Percentiles rank a stretch among this genome's conserved stretches.
Evolutionary conservation across 2,113 vertebrate genomes (phyloP).

Genomic region (Python bivittatus): DNA sequence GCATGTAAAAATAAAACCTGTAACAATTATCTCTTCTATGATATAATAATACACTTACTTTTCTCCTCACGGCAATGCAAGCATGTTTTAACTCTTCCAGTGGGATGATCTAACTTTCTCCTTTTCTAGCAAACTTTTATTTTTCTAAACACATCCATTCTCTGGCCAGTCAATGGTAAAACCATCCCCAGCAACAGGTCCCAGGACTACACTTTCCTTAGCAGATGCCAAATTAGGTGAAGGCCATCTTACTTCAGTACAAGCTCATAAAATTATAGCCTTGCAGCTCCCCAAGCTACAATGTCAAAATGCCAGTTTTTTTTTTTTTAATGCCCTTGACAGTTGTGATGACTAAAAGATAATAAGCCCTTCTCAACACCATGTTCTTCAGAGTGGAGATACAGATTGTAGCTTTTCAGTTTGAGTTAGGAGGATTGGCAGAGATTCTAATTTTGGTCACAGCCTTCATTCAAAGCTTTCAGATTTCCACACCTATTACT

Average conservation of each 20-base stretch:
- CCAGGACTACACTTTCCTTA: background rate
- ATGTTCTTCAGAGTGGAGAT: constrained; percentile 25
- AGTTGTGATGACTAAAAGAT: background rate
- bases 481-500: constrained; percentile 48
- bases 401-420: constrained; percentile 44
- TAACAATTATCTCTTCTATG: background rate
- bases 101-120: background rate
- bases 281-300: background rate
- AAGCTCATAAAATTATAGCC: background rate
- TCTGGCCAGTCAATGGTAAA: background rate
- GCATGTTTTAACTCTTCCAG: background rate
- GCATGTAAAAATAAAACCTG: background rate
- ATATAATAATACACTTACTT: background rate
- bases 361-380: background rate
- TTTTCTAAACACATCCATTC: background rate
- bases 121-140: background rate
- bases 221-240: background rate
- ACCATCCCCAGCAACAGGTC: background rate
- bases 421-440: constrained; percentile 56
- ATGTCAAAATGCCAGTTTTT: background rate
- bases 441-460: constrained; percentile 52
- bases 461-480: constrained; percentile 36
- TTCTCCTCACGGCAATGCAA: background rate
- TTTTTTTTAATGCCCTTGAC: constrained; percentile 14
- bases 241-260: background rate